phyloP scores from a whole-genome alignment of 2,113 vertebrate species.

The Sebastes schlegelii region DNA sequence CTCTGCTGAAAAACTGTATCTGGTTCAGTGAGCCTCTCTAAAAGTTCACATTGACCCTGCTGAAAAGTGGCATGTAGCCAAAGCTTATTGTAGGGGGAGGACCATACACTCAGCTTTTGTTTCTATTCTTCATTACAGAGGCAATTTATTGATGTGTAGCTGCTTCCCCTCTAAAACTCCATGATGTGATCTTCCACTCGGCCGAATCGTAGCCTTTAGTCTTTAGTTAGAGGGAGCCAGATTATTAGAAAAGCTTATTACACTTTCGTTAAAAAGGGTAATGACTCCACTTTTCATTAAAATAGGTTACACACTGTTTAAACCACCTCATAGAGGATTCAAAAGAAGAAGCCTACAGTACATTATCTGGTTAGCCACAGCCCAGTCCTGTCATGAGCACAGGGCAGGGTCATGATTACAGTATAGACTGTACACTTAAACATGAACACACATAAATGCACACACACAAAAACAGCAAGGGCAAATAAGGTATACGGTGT shows the following conservation, averaged over 20 bases:
- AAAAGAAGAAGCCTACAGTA: slow-evolving; percentile 24
- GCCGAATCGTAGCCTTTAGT: slow-evolving; percentile 18
- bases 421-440: slow-evolving; percentile 19
- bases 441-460: neutral
- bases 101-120: neutral
- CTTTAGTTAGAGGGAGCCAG: slow-evolving; percentile 5
- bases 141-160: slow-evolving; percentile 33
- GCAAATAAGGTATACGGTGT: neutral
- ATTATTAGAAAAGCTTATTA: neutral
- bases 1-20: slow-evolving; percentile 6
- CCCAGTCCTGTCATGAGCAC: slow-evolving; percentile 52
- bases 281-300: slow-evolving; percentile 33
- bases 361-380: slow-evolving; percentile 42
- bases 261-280: slow-evolving; percentile 1
- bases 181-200: slow-evolving; percentile 20
- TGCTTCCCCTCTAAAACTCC: neutral
- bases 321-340: slow-evolving; percentile 28
- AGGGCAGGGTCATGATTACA: slow-evolving; percentile 55
- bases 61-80: neutral
- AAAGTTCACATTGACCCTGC: neutral
- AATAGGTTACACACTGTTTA: neutral
- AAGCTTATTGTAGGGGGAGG: neutral
- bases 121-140: slow-evolving; percentile 8
- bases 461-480: slow-evolving; percentile 7
- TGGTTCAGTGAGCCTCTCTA: neutral